Evolutionary conservation across 2,888 invertebrate genomes (phyloP).

Genomic region (Osmoderma eremita): DNA sequence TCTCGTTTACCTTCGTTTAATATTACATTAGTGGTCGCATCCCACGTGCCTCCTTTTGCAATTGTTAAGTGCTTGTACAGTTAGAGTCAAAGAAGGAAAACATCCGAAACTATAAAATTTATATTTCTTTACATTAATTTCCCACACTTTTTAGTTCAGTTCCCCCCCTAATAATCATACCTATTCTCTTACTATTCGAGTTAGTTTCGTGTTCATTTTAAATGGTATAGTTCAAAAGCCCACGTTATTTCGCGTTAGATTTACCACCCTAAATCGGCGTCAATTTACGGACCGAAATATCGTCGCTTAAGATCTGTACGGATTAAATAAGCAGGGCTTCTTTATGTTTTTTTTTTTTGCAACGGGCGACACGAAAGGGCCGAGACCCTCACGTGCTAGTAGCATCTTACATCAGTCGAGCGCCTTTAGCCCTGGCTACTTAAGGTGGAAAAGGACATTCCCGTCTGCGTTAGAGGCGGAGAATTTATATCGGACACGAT

Average conservation of each 20-base stretch:
- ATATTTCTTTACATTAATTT: neutral
- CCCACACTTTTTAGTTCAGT: neutral
- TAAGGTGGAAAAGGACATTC: too few relatives aligned
- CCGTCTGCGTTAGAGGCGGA: too few relatives aligned
- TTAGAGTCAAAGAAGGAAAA: too few relatives aligned
- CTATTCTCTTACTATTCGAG: neutral
- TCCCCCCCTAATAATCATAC: too few relatives aligned
- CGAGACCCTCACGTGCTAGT: too few relatives aligned
- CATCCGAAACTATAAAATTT: neutral
- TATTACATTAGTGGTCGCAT: conserved; percentile 24
- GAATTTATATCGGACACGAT: too few relatives aligned
- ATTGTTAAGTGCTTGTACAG: too few relatives aligned
- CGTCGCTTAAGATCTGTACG: conserved; percentile 16
- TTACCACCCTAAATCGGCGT: conserved; percentile 27
- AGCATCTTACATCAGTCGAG: too few relatives aligned
- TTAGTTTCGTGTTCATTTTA: neutral
- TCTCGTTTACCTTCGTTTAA: conserved; percentile 25
- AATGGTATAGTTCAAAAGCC: conserved; percentile 7
- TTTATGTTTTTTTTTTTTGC: too few relatives aligned
- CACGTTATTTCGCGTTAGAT: conserved; percentile 17
- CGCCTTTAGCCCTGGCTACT: too few relatives aligned
- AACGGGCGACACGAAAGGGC: too few relatives aligned
- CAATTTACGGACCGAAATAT: conserved; percentile 29
- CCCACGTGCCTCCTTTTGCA: conserved; percentile 11
- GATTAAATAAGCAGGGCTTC: conserved; percentile 14